Base-by-base conservation (phyloP, 1,140 invertebrate genomes). In the Marisa cornuarietis region DNA sequence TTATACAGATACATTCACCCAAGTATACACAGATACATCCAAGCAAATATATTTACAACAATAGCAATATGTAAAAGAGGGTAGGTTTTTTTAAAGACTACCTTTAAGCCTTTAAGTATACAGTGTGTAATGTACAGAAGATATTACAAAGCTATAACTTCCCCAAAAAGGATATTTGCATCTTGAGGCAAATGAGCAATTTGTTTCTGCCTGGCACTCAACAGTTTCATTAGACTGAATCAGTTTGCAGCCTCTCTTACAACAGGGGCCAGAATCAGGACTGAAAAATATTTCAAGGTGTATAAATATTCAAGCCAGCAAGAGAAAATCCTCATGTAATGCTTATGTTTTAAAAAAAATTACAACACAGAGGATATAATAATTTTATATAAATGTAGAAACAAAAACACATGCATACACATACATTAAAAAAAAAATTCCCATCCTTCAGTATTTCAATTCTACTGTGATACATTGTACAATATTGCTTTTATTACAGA, bases 141-240 rank as follows among this genome's bases (percentile, higher is more conserved):
- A 71, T 26, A 42, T 24, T 42, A 22, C 31, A 16, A 73, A 71
- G 24, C 31, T 31, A 11, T 51, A 26, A 71, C 7, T 20, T 42
- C n/a, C 11, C 18, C 13, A 20, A 26, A 77, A 77, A 77, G 76
- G 76, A 77, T 77, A 77, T 77, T 42, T 77, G 49, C 76, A 77
- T n/a, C 16, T 1, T 3, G 76, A 68, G 18, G 14, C 10, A 24
- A 24, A 10, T n/a, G 62, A 54, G 49, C 76, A 77, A 22, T 76
- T 63, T 10, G 26, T 76, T 26, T 54, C 74, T 8, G 16, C 16
- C 16, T 58, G 54, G 54, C 54, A 58, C 11, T 14, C 54, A 18
- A 58, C 11, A 58, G 0, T 18, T 26, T 68, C 22, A 68, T 9
- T 66, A 8, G 5, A 0, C 24, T 24, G 13, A 26, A 26, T 8